A percentile compares a stretch with the other conserved stretches of the same genome.
Conservation (phyloP, 1,140 invertebrate species). For the Platyscapa corneri region DNA sequence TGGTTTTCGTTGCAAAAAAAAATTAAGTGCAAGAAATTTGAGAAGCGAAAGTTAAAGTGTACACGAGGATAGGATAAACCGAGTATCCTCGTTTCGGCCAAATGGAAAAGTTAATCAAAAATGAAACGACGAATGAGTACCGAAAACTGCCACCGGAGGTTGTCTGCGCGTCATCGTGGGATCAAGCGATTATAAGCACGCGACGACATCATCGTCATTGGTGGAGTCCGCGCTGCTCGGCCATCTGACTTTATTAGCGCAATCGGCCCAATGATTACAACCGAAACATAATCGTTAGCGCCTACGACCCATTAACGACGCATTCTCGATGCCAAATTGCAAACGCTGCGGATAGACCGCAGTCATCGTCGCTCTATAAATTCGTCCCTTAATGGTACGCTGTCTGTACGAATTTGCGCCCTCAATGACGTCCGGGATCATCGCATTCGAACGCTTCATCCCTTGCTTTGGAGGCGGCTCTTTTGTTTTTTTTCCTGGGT, state of each 20-base stretch:
- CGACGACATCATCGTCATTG: constrained; percentile 66
- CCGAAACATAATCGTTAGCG: constrained; percentile 74
- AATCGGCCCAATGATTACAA: constrained; percentile 72
- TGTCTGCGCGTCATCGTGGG: constrained; percentile 53
- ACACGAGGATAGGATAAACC: too few relatives aligned
- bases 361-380: constrained; percentile 53
- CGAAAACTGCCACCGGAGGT: neutral
- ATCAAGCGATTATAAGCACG: constrained; percentile 66
- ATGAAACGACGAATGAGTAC: neutral
- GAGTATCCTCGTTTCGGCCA: too few relatives aligned
- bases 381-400: constrained; percentile 41
- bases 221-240: constrained; percentile 49
- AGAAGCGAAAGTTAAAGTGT: too few relatives aligned
- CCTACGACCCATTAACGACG: constrained; percentile 70
- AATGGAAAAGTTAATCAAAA: neutral
- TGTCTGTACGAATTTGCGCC: constrained; percentile 30
- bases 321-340: constrained; percentile 57
- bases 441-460: neutral
- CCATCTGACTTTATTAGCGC: constrained; percentile 71
- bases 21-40: too few relatives aligned
- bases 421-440: constrained; percentile 34
- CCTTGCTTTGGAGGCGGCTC: neutral
- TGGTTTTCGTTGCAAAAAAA: too few relatives aligned
- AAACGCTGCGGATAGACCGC: constrained; percentile 25
- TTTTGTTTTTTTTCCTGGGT: neutral